Base-by-base conservation (phyloP, 2,888 invertebrate genomes). In the Pteria penguin region DNA sequence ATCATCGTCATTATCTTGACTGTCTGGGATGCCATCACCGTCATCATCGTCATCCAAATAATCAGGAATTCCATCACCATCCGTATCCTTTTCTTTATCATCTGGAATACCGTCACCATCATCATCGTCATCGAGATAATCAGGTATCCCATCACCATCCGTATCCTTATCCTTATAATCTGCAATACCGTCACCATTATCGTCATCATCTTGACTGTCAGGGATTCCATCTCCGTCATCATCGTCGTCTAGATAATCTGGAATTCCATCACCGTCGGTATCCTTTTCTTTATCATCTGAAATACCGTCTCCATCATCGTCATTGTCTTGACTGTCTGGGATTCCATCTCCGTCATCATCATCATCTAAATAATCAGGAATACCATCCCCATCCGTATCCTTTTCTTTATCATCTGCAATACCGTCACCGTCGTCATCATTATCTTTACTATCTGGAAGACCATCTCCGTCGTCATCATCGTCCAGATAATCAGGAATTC, bases 321-420 rank as follows among this genome's bases (percentile, higher is more conserved):
- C 84, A 36, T 80, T 76, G 60, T 84, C 83, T 85, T 81, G 11
- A 55, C 81, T 68, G 77, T 90, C 88, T 24, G 88, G 88, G 14
- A 89, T 87, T 5, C 89, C 89, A 78, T 89, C 87, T 4, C 86
- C 86, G 73, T 90, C 87, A 62, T 84, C 86, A 65, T 88, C 87
- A 45, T 83, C 73, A 8, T 88, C 86, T 8, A 82, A 27, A 65
- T 85, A 71, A 75, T 90, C 89, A 22, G 87, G 86, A 1, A 89
- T 85, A 1, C 91, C 91, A 78, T 91, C 90, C 31, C 88, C 88
- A 77, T 91, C 90, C 14, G 81, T 82, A 72, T 90, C 90, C 33
- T 83, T 63, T 45, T 87, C 85, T 33, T 78, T 62, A 57, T 86
- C 72, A 68, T 88, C 84, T 4, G 86, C 85, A 65, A 89, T 88